A percentile compares a stretch with the other conserved stretches of the same genome.
Conservation (phyloP, 1,140 invertebrate species). For the Reticulitermes speratus region DNA sequence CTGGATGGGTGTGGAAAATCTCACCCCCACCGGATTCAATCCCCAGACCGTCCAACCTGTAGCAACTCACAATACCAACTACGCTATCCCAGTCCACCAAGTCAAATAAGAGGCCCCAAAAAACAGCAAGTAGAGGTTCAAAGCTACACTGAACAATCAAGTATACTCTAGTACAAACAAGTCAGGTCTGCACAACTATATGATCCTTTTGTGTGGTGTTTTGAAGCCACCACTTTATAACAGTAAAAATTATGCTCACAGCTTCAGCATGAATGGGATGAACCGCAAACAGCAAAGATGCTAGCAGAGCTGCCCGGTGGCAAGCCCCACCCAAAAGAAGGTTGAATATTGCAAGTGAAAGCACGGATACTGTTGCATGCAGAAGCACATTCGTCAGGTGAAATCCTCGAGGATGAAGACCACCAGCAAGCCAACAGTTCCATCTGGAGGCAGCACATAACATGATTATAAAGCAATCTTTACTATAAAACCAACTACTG, state of each 20-base stretch:
- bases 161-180: too few species aligned
- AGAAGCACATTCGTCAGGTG: slow-evolving; percentile 71
- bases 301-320: slow-evolving; percentile 54
- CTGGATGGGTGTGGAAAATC: too few species aligned
- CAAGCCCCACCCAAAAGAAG: slow-evolving; percentile 45
- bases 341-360: slow-evolving; percentile 60
- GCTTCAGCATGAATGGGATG: slow-evolving; percentile 77
- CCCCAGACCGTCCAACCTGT: too few species aligned
- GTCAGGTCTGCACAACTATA: too few species aligned
- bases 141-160: too few species aligned
- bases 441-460: slow-evolving; percentile 50
- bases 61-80: too few species aligned
- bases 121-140: too few species aligned
- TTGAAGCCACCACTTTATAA: not conserved
- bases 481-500: too few species aligned
- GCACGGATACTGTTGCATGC: slow-evolving; percentile 62
- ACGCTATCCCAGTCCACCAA: too few species aligned
- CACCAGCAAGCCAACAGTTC: slow-evolving; percentile 59
- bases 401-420: slow-evolving; percentile 64
- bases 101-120: too few species aligned
- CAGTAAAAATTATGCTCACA: slow-evolving; percentile 50
- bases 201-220: too few species aligned
- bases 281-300: slow-evolving; percentile 79
- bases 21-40: too few species aligned
- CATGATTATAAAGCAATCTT: not conserved